phyloP scores from a whole-genome alignment of 2,888 invertebrate genomes.

The Melinaea marsaeus region DNA sequence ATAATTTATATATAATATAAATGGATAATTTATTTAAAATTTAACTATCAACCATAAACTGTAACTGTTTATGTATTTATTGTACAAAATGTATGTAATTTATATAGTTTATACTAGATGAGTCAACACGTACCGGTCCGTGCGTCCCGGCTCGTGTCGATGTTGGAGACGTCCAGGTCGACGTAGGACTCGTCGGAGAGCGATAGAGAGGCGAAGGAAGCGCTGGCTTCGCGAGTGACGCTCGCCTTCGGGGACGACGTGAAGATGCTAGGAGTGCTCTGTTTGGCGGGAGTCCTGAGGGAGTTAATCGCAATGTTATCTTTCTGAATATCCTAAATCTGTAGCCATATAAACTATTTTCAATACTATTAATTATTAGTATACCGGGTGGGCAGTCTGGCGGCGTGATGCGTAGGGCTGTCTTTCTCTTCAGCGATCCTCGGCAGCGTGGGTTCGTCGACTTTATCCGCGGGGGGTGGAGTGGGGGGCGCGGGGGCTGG shows the following conservation, averaged over 20 bases:
- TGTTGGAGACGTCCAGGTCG: conserved; percentile 53
- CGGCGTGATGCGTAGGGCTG: conserved; percentile 82
- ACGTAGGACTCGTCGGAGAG: conserved; percentile 65
- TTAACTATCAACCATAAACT: too few species aligned
- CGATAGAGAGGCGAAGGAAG: conserved; percentile 64
- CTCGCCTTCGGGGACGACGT: conserved; percentile 68
- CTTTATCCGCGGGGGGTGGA: conserved; percentile 58
- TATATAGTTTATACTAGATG: too few species aligned
- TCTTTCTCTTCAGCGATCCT: conserved; percentile 93
- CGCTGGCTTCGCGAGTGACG: conserved; percentile 49
- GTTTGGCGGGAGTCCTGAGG: conserved; percentile 61
- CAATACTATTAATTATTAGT: background rate
- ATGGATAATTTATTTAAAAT: too few species aligned
- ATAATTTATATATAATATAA: background rate
- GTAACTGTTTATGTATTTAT: background rate
- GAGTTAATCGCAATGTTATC: too few species aligned
- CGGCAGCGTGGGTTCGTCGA: conserved; percentile 79
- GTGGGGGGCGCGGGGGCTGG: conserved; percentile 58
- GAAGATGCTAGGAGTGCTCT: conserved; percentile 63
- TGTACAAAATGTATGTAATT: background rate
- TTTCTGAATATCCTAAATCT: too few species aligned
- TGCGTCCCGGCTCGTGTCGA: conserved; percentile 56
- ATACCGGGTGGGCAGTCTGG: conserved; percentile 53
- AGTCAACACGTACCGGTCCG: background rate
- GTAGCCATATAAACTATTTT: too few species aligned